Percentiles rank a stretch among this genome's conserved stretches.
These are phyloP conservation scores for Octodonta nipae DNA, from an alignment of 2,888 invertebrate species.

Conservation along the genomic window DNA sequence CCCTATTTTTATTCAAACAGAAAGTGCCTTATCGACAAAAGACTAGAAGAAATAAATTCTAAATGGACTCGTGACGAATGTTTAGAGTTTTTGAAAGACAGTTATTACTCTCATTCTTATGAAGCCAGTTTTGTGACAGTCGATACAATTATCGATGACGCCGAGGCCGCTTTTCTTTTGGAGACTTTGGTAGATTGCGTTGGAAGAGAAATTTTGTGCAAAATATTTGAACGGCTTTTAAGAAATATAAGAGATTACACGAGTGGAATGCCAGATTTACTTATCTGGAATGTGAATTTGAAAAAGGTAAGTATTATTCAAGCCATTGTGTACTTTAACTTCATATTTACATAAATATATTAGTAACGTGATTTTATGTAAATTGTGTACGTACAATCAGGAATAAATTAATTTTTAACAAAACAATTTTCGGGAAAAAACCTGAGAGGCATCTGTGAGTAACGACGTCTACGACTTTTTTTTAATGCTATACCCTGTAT, in stretches of 20 bases:
- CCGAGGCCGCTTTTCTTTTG: slow-evolving; percentile 21
- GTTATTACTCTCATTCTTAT: slow-evolving; percentile 37
- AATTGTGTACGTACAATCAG: too few relatives aligned
- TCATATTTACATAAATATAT: too few relatives aligned
- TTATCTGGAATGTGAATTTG: slow-evolving; percentile 53
- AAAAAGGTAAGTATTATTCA: slow-evolving; percentile 34
- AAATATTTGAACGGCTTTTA: slow-evolving; percentile 48
- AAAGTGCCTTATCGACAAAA: slow-evolving; percentile 42
- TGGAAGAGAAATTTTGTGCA: slow-evolving; percentile 38
- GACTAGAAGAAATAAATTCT: slow-evolving; percentile 33
- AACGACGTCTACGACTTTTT: too few relatives aligned
- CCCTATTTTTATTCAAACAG: slow-evolving; percentile 54
- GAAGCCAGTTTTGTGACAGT: slow-evolving; percentile 19
- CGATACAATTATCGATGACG: slow-evolving; percentile 13
- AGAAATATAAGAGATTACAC: slow-evolving; percentile 45
- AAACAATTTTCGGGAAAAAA: too few relatives aligned
- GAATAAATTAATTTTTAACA: too few relatives aligned
- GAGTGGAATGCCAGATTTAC: slow-evolving; percentile 73
- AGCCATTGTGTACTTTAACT: not conserved
- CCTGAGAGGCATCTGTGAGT: too few relatives aligned
- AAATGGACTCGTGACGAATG: slow-evolving; percentile 35
- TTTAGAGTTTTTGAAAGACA: slow-evolving; percentile 15
- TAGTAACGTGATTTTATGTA: too few relatives aligned
- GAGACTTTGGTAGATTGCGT: slow-evolving; percentile 41
- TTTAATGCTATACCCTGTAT: too few relatives aligned